phyloP scores from a whole-genome alignment of 2,113 vertebrate genomes.

The Chionodraco myersi region DNA sequence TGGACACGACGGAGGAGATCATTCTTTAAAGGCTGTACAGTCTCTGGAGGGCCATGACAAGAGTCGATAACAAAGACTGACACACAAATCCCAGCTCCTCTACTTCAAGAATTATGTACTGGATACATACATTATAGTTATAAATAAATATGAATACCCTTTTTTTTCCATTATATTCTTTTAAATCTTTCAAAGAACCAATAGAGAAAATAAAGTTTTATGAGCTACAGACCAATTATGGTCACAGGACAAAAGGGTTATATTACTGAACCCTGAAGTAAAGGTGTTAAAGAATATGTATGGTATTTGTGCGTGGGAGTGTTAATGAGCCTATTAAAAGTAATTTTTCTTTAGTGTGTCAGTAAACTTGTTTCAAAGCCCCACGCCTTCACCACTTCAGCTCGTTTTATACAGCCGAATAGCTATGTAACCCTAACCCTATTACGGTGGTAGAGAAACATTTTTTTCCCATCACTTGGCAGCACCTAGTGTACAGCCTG shows the following conservation, averaged over 20 bases:
- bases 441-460: conserved; percentile 18
- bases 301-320: not conserved
- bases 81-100: not conserved
- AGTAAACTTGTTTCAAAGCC: not conserved
- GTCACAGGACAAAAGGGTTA: not conserved
- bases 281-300: not conserved
- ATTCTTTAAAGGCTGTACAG: conserved; percentile 39
- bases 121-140: not conserved
- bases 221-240: not conserved
- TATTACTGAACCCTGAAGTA: not conserved
- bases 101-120: not conserved
- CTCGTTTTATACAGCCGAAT: conserved; percentile 1
- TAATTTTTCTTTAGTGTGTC: not conserved
- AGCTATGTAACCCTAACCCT: not conserved
- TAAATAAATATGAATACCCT: not conserved
- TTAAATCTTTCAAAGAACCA: conserved; percentile 1
- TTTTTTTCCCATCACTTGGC: conserved; percentile 37
- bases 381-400: not conserved
- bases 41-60: conserved; percentile 16
- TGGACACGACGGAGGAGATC: conserved; percentile 32
- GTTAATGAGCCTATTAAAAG: conserved; percentile 3
- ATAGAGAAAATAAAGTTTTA: not conserved
- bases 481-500: conserved; percentile 47
- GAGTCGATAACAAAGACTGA: conserved; percentile 11
- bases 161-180: conserved; percentile 1